Conservation (phyloP, 1,140 invertebrate species). For the Octopus sinensis region DNA sequence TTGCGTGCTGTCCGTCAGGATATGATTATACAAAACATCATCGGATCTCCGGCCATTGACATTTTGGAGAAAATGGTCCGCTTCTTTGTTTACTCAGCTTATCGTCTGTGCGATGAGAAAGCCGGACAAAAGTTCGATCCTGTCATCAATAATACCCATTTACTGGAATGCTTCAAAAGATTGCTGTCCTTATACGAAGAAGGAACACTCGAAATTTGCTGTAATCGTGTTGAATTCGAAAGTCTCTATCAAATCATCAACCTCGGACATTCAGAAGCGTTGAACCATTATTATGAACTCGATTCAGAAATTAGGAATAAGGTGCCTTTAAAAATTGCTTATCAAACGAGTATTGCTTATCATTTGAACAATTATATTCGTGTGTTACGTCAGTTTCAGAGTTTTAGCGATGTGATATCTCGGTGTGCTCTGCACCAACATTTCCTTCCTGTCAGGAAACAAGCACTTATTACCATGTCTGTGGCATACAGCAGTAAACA, state of each 20-base stretch:
- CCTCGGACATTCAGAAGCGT: slow-evolving; percentile 41
- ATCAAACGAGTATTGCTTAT: slow-evolving; percentile 29
- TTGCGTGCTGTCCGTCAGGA: slow-evolving; percentile 73
- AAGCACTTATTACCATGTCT: slow-evolving; percentile 31
- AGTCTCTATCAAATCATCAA: slow-evolving; percentile 47
- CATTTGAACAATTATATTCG: slow-evolving; percentile 31
- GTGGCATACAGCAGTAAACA: slow-evolving; percentile 39
- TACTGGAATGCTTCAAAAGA: slow-evolving; percentile 55
- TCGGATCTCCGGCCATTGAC: slow-evolving; percentile 57
- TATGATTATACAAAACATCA: slow-evolving; percentile 68
- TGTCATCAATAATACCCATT: slow-evolving; percentile 54
- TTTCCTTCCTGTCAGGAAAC: slow-evolving; percentile 38
- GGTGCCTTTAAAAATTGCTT: slow-evolving; percentile 22
- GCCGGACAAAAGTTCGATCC: slow-evolving; percentile 43
- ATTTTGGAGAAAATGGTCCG: slow-evolving; percentile 68
- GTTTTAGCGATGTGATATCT: slow-evolving; percentile 24
- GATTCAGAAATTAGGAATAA: slow-evolving; percentile 23
- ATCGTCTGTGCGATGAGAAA: slow-evolving; percentile 60
- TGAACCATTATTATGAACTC: slow-evolving; percentile 36
- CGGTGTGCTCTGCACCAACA: slow-evolving; percentile 40
- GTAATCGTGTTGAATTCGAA: slow-evolving; percentile 41
- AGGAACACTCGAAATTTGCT: slow-evolving; percentile 10
- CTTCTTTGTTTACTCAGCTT: slow-evolving; percentile 69
- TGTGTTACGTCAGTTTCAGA: slow-evolving; percentile 16
- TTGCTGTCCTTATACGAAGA: slow-evolving; percentile 46